Evolutionary conservation across 2,797 vertebrate genomes (phyloP).

Genomic region (Dendrocincla fuliginosa): DNA sequence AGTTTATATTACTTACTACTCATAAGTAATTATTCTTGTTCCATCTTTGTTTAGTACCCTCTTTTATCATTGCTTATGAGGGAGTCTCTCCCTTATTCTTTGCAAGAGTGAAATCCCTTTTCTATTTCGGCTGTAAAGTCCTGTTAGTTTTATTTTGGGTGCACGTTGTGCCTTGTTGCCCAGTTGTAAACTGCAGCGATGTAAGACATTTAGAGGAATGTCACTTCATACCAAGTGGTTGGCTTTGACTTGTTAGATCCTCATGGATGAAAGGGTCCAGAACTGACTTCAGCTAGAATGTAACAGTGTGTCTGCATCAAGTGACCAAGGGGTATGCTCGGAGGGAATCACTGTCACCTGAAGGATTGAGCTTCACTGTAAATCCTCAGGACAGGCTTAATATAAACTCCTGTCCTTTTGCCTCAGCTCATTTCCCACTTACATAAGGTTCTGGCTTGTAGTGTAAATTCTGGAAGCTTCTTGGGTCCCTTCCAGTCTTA

Average conservation of each 20-base stretch:
- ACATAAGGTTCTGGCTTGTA: conserved; percentile 22
- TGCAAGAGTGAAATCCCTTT: neutral
- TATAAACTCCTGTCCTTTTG: conserved; percentile 41
- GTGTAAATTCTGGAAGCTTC: neutral
- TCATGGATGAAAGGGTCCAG: neutral
- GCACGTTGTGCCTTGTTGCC: neutral
- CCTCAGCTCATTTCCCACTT: conserved; percentile 36
- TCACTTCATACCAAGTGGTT: neutral
- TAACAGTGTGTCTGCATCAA: neutral
- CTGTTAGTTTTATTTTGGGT: neutral
- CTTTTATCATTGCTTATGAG: neutral
- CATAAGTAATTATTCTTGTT: neutral
- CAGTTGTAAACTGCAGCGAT: neutral
- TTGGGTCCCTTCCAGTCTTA: neutral
- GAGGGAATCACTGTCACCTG: conserved; percentile 16
- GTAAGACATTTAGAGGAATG: neutral
- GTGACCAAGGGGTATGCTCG: neutral
- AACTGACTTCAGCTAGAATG: neutral
- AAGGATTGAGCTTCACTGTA: conserved; percentile 54
- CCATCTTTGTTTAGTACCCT: neutral
- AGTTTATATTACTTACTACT: neutral
- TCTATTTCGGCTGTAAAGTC: neutral
- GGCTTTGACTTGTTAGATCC: neutral
- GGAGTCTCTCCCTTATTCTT: neutral
- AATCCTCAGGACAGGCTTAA: conserved; percentile 62